Evolutionary conservation across 2,888 invertebrate genomes (phyloP), one percentile per base, ranked within the genome.

Genomic region (Protodeltote pygarga): DNA sequence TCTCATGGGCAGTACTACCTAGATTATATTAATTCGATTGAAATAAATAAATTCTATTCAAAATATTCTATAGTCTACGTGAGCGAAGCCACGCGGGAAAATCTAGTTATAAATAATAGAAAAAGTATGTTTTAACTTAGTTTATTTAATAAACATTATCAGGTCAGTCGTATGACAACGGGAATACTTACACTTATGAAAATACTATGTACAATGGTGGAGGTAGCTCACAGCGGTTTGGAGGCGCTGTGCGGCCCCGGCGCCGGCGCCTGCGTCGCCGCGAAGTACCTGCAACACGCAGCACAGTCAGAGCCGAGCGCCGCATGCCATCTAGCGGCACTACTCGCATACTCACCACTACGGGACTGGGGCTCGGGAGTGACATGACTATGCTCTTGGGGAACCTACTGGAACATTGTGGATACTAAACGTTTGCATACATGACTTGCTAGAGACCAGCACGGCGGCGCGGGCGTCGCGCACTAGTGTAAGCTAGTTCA

Each of bases 81-180:
- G n/a, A n/a, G n/a, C n/a, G n/a, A n/a, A n/a, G n/a, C n/a, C n/a
- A n/a, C n/a, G n/a, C n/a, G n/a, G n/a, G n/a, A n/a, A n/a, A n/a
- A n/a, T n/a, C n/a, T n/a, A 4, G 11, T 31, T 9, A 5, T 28
- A 27, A 13, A 8, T 3, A 49, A 74, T 71, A 67, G n/a, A 78
- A 75, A 78, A 46, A 31, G 33, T 16, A 4, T 5, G 11, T 20
- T 60, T 72, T 79, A 85, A 82, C 71, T 73, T 60, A 75, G 64
- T 77, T 49, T 39, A 13, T 83, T 79, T 84, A 83, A 69, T 84
- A 75, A 81, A 75, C 66, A 78, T 51, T 63, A 75, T 67, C 65
- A 73, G 65, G 71, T 82, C 79, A 81, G 80, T 80, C 79, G 69
- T 62, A 67, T 63, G 70, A 75, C 73, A 75, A 75, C 73, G 50